Percentiles rank a stretch among this genome's conserved stretches.
These are phyloP conservation scores for Wasmannia auropunctata DNA, from an alignment of 1,140 invertebrate genomes.

Conservation along the genomic window DNA sequence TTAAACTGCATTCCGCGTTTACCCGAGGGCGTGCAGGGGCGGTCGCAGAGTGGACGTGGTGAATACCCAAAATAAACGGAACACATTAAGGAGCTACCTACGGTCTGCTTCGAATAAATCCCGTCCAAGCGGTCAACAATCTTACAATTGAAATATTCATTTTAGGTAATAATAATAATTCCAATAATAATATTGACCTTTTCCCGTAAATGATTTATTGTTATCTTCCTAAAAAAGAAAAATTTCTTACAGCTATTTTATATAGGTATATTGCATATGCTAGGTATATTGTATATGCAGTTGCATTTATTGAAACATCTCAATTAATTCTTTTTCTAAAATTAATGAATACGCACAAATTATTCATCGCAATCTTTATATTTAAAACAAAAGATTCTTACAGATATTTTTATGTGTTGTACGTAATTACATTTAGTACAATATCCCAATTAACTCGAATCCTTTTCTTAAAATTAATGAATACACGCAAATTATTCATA, in stretches of 20 bases:
- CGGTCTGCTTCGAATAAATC: not conserved
- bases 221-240: not conserved
- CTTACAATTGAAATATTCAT: not conserved
- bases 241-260: not conserved
- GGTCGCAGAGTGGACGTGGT: slow-evolving; percentile 33
- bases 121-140: not conserved
- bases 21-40: slow-evolving; percentile 30
- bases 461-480: not conserved
- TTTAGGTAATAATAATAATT: not conserved
- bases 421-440: not conserved
- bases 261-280: too few species aligned
- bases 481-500: not conserved
- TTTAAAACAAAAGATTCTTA: not conserved
- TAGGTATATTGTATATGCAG: not conserved
- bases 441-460: not conserved
- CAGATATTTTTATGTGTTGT: not conserved
- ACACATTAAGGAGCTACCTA: slow-evolving; percentile 17
- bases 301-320: not conserved
- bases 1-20: slow-evolving; percentile 44
- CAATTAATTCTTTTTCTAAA: not conserved
- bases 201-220: not conserved
- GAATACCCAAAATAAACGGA: slow-evolving; percentile 53
- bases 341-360: not conserved
- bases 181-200: not conserved
- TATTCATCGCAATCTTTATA: not conserved